Evolutionary conservation across 2,888 invertebrate genomes (phyloP), one percentile per base, ranked within the genome.

Genomic region (Drosophila subsilvestris): DNA sequence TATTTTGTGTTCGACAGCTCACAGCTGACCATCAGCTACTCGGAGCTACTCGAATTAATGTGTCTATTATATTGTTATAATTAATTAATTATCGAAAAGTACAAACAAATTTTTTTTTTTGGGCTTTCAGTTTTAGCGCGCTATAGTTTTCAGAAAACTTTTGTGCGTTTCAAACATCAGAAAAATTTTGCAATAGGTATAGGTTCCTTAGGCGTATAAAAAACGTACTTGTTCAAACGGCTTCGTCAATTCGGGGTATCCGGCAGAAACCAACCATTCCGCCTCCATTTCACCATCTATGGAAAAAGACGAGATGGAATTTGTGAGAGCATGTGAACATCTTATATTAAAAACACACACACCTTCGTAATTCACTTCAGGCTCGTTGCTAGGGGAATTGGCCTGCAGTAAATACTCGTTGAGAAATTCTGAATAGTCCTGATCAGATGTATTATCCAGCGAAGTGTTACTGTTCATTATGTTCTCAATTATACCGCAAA

Each of bases 221-320:
- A 10, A 2, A 49, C 65, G 83, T 89, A 92, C 92, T 86, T 91
- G 91, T 78, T 92, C 91, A 78, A 93, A 93, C 25, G 93, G 92
- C 78, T 92, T 92, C 14, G 93, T 92, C 55, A 94, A 89, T 78
- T 93, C 92, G 2, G 93, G 91, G 85, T 93, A 93, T 29, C 94
- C 94, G 22, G 93, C 93, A 14, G 93, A 90, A 44, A 92, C 91
- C 47, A 94, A 82, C 94, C 94, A 94, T 70, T 93, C 93, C 8
- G 93, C 93, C 80, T 94, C 94, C 75, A 93, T 90, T 83, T 93
- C 93, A 10, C 93, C 94, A 78, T 93, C 93, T 93, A 86, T 14
- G 1, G 17, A 12, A 61, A 29, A 48, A 3, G 1, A 7, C 5
- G 22, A 53, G 22, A 32, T 45, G 27, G 27, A 53, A 18, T 29